A percentile compares a stretch with the other conserved stretches of the same genome.
phyloP scores from a whole-genome alignment of 2,888 invertebrate species.

The Pomacea canaliculata region DNA sequence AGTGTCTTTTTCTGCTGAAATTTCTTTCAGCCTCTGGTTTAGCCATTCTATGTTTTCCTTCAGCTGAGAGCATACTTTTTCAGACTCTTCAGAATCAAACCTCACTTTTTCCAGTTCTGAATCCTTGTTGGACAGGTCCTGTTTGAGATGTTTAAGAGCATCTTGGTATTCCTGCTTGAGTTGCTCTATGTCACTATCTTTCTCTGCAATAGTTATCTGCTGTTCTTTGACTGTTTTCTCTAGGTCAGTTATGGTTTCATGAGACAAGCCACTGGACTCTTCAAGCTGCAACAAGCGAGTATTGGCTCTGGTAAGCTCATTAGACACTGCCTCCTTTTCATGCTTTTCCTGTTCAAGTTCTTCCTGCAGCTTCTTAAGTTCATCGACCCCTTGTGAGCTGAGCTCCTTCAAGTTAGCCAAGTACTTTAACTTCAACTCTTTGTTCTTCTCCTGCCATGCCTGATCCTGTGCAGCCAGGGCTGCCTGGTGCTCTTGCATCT shows the following conservation, averaged over 20 bases:
- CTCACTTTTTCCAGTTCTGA: slow-evolving; percentile 23
- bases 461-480: slow-evolving; percentile 42
- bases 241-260: slow-evolving; percentile 48
- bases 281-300: slow-evolving; percentile 54
- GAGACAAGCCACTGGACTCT: slow-evolving; percentile 41
- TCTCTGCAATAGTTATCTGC: slow-evolving; percentile 31
- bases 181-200: slow-evolving; percentile 29
- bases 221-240: slow-evolving; percentile 40
- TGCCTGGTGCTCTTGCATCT: slow-evolving; percentile 33
- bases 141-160: slow-evolving; percentile 32
- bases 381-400: slow-evolving; percentile 39
- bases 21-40: slow-evolving; percentile 7
- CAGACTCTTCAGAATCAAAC: slow-evolving; percentile 19
- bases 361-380: slow-evolving; percentile 40
- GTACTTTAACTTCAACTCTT: slow-evolving; percentile 59
- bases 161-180: slow-evolving; percentile 27
- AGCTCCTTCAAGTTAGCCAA: slow-evolving; percentile 56
- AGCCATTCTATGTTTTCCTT: slow-evolving; percentile 16
- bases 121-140: slow-evolving; percentile 36
- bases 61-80: slow-evolving; percentile 9
- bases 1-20: slow-evolving; percentile 21
- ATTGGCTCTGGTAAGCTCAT: slow-evolving; percentile 53
- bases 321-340: slow-evolving; percentile 49
- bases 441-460: slow-evolving; percentile 45
- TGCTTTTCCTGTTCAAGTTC: slow-evolving; percentile 37